Base-by-base conservation (phyloP, 2,888 invertebrate species). In the Sisyra nigra region DNA sequence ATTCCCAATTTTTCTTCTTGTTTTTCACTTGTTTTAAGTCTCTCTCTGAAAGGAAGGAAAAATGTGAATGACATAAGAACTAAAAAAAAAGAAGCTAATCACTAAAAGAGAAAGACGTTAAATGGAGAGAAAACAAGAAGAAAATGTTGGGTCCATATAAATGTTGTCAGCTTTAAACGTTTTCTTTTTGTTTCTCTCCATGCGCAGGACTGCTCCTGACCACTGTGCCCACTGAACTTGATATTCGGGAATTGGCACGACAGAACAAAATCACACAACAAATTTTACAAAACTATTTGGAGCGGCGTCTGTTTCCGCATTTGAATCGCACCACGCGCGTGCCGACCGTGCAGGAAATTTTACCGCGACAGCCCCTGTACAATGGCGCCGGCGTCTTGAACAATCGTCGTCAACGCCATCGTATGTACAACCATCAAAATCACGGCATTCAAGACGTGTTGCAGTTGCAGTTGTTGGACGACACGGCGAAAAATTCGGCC, bases 201-300 rank as follows among this genome's bases (percentile, higher is more conserved):
- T 24, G 24, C 24, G 24, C 24, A 24, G 24, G 7, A 3, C 24
- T 24, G 24, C 24, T 37, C 15, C 17, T 39, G 17, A 18, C 17
- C 17, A 15, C 31, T 56, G 51, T 56, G 60, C 60, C 57, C 49
- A 52, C 59, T 48, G 62, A 67, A 48, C 55, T 63, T 50, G 59
- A 60, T 53, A 49, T 55, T 46, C 67, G 69, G 51, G 80, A 81
- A 61, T 61, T 81, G 60, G 76, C 75, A 53, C 66, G 80, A 48
- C 80, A 82, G 68, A 81, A 81, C 67, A 71, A 73, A 60, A 81
- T 81, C 59, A 82, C 81, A 29, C 74, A 78, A 62, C 79, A 80
- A 66, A 80, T 82, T 50, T 68, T 82, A 50, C 77, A 80, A 55
- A 79, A 78, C 46, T 82, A 72, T 55, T 65, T 82, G 48, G 80